Conservation (phyloP, 2,113 vertebrate species). For the Gila orcuttii region DNA sequence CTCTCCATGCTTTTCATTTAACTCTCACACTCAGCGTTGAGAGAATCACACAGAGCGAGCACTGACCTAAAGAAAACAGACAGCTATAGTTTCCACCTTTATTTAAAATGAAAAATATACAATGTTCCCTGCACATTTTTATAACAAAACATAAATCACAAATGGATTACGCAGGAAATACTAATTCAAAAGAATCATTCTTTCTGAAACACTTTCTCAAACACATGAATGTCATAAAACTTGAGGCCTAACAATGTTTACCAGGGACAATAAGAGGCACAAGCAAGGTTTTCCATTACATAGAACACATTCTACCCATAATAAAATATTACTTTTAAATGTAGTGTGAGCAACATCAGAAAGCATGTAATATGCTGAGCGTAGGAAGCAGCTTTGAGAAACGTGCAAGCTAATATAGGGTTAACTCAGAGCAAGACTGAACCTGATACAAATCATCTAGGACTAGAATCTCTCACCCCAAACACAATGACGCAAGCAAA, state of each 20-base stretch:
- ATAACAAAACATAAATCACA: conserved; percentile 20
- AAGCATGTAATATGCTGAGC: background rate
- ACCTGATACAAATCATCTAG: background rate
- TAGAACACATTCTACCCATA: background rate
- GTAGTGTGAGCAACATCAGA: background rate
- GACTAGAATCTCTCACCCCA: background rate
- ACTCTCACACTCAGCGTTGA: background rate
- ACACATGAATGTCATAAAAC: background rate
- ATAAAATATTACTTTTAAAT: conserved; percentile 3
- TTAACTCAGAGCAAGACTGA: background rate
- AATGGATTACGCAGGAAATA: conserved; percentile 1
- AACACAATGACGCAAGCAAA: too few species aligned
- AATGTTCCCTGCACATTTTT: conserved; percentile 33
- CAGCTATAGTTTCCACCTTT: conserved; percentile 5
- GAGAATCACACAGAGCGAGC: background rate
- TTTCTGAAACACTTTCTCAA: conserved; percentile 11
- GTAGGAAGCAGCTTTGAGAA: background rate
- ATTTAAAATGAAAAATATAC: conserved; percentile 51
- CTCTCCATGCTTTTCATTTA: background rate
- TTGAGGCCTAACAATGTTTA: background rate
- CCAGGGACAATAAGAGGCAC: background rate
- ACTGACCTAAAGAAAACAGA: background rate
- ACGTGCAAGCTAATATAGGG: background rate
- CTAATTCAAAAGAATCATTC: background rate
- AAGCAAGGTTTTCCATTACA: background rate